Conservation (phyloP, 1,140 invertebrate genomes). For the Oreohelix idahoensis region DNA sequence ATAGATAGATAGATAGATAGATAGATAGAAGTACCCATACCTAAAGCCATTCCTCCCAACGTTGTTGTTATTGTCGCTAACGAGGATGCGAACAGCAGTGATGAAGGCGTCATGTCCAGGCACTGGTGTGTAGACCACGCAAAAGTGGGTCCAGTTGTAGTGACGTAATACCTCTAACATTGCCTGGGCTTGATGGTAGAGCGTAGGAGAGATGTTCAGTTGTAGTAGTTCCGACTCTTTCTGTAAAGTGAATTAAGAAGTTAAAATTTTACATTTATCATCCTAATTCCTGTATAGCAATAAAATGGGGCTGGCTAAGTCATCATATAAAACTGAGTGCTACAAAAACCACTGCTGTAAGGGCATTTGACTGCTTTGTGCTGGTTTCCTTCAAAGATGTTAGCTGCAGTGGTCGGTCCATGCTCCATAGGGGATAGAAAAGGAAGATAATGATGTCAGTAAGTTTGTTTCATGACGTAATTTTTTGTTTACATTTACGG, state of each 20-base stretch:
- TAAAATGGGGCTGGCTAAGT: too few relatives aligned
- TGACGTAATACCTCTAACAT: conserved; percentile 48
- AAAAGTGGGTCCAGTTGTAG: conserved; percentile 56
- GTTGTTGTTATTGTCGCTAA: conserved; percentile 37
- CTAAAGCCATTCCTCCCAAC: conserved; percentile 5
- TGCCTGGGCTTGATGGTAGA: conserved; percentile 51
- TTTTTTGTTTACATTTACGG: too few relatives aligned
- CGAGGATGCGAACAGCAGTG: conserved; percentile 38
- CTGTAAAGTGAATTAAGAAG: conserved; percentile 26
- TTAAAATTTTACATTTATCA: too few relatives aligned
- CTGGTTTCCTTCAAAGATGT: too few relatives aligned
- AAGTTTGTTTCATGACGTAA: too few relatives aligned
- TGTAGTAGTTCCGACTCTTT: conserved; percentile 38
- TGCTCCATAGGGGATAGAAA: too few relatives aligned
- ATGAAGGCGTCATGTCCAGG: conserved; percentile 52
- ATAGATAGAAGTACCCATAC: conserved; percentile 7
- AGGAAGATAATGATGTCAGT: too few relatives aligned
- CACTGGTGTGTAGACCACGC: conserved; percentile 48
- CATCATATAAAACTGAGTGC: too few relatives aligned
- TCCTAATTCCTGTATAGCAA: too few relatives aligned
- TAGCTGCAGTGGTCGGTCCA: too few relatives aligned
- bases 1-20: not conserved
- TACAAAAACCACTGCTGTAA: too few relatives aligned
- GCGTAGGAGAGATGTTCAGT: conserved; percentile 52
- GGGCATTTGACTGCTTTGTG: too few relatives aligned